Base-by-base conservation (phyloP, 2,113 vertebrate species). In the Meleagris gallopavo region DNA sequence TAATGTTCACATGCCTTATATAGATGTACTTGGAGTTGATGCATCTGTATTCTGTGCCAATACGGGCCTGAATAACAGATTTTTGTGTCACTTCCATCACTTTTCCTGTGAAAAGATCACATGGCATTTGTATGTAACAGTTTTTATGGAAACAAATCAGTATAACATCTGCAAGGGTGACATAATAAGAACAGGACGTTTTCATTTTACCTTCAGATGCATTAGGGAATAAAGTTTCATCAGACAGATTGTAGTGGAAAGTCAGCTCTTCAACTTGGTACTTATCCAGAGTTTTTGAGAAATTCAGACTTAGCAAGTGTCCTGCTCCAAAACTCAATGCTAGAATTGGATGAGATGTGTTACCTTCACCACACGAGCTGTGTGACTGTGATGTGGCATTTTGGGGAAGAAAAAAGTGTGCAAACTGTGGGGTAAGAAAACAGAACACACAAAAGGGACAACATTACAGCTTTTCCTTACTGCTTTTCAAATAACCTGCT, bases 31-130 rank as follows among this genome's bases (percentile, higher is more conserved):
- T 84, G 54, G 95, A 87, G 75, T 55, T 98, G 77, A 90, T 11
- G 83, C 99, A 99, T 27, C 91, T 97, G 95, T 99, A 99, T 34
- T 95, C 98, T 48, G 97, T 99, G 94, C 98, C 98, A 70, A 98
- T 14, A 4, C 58, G 19, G 7, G 99, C 99, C 43, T 46, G 94
- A 82, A 99, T 98, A 85, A 94, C 94, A 16, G 93, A 91, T 5
- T 36, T 41, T 5, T 83, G 72, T 0, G 94, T 94, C 1, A 43
- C 85, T 52, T 1, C 96, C 36, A 72, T 93, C 87, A 58, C 1
- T 2, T 1, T 30, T 72, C 34, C 98, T 98, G 46, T 15, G 75
- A 83, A 64, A 54, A 54, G 57, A 92, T 54, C 21, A 77, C 22
- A 73, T 2, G 61, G 40, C 46, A 45, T 95, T 83, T 92, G 48